A percentile compares a stretch with the other conserved stretches of the same genome.
Conservation (phyloP, 2,888 invertebrate genomes). For the Conus canariensis region DNA sequence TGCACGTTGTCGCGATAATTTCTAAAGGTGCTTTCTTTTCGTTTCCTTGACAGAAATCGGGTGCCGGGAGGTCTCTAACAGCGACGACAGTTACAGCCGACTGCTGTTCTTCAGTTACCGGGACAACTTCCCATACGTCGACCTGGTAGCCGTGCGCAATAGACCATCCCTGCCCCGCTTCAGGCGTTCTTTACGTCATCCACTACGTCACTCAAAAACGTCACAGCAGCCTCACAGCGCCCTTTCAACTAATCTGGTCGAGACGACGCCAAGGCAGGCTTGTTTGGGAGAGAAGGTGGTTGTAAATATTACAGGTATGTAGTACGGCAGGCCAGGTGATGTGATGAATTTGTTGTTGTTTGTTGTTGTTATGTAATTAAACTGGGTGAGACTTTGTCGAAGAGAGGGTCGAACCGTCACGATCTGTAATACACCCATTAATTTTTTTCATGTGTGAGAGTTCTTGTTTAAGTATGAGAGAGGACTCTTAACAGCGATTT, state of each 20-base stretch:
- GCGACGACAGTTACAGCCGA: background rate
- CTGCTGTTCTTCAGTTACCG: background rate
- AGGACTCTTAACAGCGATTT: no score
- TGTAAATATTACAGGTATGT: background rate
- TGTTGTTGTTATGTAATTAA: background rate
- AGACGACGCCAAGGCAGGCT: background rate
- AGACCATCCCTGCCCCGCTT: background rate
- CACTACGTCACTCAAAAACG: background rate
- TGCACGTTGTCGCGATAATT: no score
- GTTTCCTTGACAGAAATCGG: slow-evolving; percentile 32
- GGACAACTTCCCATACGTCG: slow-evolving; percentile 34
- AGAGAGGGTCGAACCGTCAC: no score
- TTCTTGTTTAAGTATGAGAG: no score
- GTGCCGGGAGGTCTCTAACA: background rate
- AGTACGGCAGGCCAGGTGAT: no score
- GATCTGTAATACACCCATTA: no score
- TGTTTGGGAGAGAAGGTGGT: slow-evolving; percentile 9
- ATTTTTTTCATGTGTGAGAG: no score
- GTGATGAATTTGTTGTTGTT: background rate
- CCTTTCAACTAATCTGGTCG: background rate
- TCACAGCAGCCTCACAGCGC: background rate
- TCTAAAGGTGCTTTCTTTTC: no score
- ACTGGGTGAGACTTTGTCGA: no score
- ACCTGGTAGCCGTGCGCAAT: background rate
- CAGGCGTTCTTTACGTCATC: slow-evolving; percentile 1